Conservation (phyloP, 2,888 invertebrate genomes). For the Macaria liturata region DNA sequence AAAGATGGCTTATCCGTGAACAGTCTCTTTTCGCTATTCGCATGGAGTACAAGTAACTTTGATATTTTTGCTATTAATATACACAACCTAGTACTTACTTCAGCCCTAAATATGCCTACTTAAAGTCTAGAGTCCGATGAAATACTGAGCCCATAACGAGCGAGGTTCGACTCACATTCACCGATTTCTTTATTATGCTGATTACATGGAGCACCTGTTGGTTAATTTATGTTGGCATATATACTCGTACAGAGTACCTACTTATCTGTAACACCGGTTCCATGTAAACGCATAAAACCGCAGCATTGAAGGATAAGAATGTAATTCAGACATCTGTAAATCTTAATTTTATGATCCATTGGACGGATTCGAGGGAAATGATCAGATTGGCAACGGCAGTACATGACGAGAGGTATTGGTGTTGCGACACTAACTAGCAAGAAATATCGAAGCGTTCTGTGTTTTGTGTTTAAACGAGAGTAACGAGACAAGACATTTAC, state of each 20-base stretch:
- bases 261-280: conserved; percentile 40
- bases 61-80: too few species aligned
- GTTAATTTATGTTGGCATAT: conserved; percentile 53
- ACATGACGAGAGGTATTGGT: conserved; percentile 45
- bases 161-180: conserved; percentile 11
- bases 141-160: background rate
- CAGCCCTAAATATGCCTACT: too few species aligned
- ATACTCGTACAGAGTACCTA: conserved; percentile 49
- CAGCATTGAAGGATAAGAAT: conserved; percentile 36
- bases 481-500: conserved; percentile 1
- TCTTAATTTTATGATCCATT: conserved; percentile 34
- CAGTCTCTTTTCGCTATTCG: too few species aligned
- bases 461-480: background rate
- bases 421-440: conserved; percentile 41
- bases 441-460: conserved; percentile 56
- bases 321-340: conserved; percentile 52
- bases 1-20: too few species aligned
- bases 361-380: conserved; percentile 48
- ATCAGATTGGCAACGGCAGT: conserved; percentile 51
- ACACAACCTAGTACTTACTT: too few species aligned
- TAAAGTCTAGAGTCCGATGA: background rate
- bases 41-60: too few species aligned
- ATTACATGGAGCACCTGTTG: conserved; percentile 61
- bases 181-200: conserved; percentile 51
- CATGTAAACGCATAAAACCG: conserved; percentile 45